Evolutionary conservation across 2,797 vertebrate genomes (phyloP), one percentile per base, ranked within the genome.

Genomic region (Ptychobarbus kaznakovi): DNA sequence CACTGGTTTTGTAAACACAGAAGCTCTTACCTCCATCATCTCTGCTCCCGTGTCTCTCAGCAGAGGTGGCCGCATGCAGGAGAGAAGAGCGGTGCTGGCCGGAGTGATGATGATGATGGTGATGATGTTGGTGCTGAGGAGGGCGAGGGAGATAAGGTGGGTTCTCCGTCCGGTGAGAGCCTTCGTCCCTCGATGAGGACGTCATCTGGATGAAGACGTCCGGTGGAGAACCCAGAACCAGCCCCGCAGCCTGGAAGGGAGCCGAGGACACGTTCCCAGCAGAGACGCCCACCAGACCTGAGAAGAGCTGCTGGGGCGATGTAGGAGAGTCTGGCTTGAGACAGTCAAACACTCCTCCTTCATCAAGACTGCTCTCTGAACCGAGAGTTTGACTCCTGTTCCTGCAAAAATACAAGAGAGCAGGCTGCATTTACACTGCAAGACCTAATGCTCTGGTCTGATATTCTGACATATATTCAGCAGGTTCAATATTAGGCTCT

Each of bases 201-300:
- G 94, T 94, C 98, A 99, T 98, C 92, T 98, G 98, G 90, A 99
- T 97, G 86, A 98, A 99, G 44, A 99, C 97, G 15, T 99, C 98
- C 0, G 96, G 95, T 0, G 97, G 93, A 0, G 97, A 96, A 66
- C 97, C 97, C 89, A 99, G 93, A 69, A 98, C 97, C 92, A 99
- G 92, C 75, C 97, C 95, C 0, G 97, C 94, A 0, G 97, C 94
- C 56, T 97, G 98, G 92, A 98, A 97, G 0, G 96, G 96, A 0
- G 95, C 90, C 13, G 96, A 90, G 1, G 97, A 94, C 70, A 98
- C 95, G 18, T 96, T 90, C 78, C 95, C 93, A 0, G 97, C 92
- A 0, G 97, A 96, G 87, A 98, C 95, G 0, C 96, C 96, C 2
- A 97, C 96, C 89, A 99, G 92, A 83, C 97, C 96, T 0, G 98